Conservation (phyloP, 2,888 invertebrate species). For the Tetanocera ferruginea region DNA sequence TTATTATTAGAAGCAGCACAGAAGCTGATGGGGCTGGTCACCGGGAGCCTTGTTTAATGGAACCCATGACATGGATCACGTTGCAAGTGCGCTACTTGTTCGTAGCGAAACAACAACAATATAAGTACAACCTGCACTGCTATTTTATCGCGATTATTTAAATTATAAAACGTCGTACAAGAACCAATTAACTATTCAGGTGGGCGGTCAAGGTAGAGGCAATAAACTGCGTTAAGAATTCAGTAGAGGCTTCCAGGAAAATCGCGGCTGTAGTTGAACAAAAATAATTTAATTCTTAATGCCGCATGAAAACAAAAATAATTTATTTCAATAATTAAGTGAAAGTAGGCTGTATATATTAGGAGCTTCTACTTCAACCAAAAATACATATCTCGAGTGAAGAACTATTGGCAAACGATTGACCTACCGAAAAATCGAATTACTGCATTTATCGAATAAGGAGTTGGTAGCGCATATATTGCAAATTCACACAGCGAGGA, state of each 20-base stretch:
- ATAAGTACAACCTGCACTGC: background rate
- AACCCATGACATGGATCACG: conserved; percentile 21
- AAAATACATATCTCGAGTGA: background rate
- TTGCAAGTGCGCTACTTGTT: background rate
- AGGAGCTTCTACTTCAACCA: background rate
- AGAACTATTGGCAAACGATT: no score
- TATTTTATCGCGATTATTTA: conserved; percentile 29
- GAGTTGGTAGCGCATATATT: background rate
- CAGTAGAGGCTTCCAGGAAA: conserved; percentile 15
- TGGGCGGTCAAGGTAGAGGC: conserved; percentile 13
- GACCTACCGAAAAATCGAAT: background rate
- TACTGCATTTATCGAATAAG: background rate
- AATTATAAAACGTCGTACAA: conserved; percentile 9
- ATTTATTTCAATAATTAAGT: background rate
- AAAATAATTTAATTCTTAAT: background rate
- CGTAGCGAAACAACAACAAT: conserved; percentile 1
- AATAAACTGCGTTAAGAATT: background rate
- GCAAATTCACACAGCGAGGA: background rate
- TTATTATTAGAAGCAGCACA: conserved; percentile 33
- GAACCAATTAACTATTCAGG: conserved; percentile 30
- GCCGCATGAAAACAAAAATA: background rate
- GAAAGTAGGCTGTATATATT: background rate
- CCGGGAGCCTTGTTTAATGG: conserved; percentile 27
- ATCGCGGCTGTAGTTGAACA: background rate
- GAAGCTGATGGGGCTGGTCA: conserved; percentile 27